These are phyloP conservation scores for Drosophila yakuba DNA, from an alignment of 1,140 invertebrate genomes.

Conservation along the genomic window DNA sequence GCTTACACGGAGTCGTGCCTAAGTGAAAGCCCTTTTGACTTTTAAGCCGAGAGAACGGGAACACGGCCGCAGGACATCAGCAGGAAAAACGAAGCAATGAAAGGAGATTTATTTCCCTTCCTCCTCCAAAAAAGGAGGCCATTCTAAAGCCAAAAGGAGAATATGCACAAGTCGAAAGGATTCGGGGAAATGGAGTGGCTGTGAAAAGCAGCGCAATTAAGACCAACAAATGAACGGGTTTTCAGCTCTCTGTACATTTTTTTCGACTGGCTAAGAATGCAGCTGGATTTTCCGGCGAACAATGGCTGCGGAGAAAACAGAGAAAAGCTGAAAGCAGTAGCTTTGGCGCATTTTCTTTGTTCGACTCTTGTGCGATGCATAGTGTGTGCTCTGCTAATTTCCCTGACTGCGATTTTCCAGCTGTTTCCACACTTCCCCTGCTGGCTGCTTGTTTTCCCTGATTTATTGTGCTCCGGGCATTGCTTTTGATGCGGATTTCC, in stretches of 20 bases:
- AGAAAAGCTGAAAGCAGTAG: conserved; percentile 32
- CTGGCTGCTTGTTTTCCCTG: conserved; percentile 24
- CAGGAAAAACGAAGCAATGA: conserved; percentile 6
- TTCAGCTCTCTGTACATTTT: background rate
- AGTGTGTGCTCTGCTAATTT: conserved; percentile 37
- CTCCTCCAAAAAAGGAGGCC: conserved; percentile 22
- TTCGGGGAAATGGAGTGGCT: conserved; percentile 13
- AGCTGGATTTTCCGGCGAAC: conserved; percentile 3
- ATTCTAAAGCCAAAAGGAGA: conserved; percentile 7
- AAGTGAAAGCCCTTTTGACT: conserved; percentile 58
- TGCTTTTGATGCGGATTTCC: conserved; percentile 40
- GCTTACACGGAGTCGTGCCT: conserved; percentile 30
- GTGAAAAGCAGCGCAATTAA: conserved; percentile 42
- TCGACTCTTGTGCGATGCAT: conserved; percentile 17
- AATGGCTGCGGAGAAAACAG: conserved; percentile 13
- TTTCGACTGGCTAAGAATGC: background rate
- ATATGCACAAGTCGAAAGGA: conserved; percentile 5
- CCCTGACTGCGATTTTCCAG: conserved; percentile 37
- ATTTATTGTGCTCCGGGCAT: conserved; percentile 30
- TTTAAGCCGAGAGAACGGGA: conserved; percentile 29
- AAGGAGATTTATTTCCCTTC: conserved; percentile 7
- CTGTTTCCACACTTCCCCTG: conserved; percentile 21
- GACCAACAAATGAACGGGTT: conserved; percentile 50
- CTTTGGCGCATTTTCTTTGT: conserved; percentile 2
- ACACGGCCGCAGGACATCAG: conserved; percentile 32